These are phyloP conservation scores for Mycalesis mineus DNA, from an alignment of 2,888 invertebrate species.

Conservation along the genomic window DNA sequence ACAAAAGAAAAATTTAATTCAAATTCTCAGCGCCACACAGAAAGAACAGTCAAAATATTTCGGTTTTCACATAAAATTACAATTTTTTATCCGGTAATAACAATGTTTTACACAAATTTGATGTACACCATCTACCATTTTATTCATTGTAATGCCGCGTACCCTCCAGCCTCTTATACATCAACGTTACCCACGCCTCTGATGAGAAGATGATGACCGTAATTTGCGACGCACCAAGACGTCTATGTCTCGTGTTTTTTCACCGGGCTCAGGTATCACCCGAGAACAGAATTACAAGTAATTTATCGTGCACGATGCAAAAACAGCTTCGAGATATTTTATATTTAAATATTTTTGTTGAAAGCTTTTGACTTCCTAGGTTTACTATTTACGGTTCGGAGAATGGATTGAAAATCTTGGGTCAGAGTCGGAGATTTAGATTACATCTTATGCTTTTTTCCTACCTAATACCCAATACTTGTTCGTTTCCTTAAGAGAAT, in stretches of 20 bases:
- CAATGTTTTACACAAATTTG: conserved; percentile 11
- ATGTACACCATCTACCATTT: conserved; percentile 23
- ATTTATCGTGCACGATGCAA: conserved; percentile 70
- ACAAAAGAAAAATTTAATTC: background rate
- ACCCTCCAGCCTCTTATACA: conserved; percentile 65
- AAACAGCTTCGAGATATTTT: conserved; percentile 35
- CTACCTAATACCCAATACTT: too few relatives aligned
- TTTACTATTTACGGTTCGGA: too few relatives aligned
- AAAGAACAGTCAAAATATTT: background rate
- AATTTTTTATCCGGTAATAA: conserved; percentile 10
- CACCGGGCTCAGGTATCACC: conserved; percentile 75
- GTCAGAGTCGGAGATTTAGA: too few relatives aligned
- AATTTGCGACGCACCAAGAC: conserved; percentile 78
- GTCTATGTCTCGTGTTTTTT: conserved; percentile 78
- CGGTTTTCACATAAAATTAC: background rate
- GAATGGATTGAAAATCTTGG: too few relatives aligned
- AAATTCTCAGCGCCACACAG: background rate
- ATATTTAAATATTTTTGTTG: background rate
- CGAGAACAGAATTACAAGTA: conserved; percentile 75
- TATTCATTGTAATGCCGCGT: conserved; percentile 35
- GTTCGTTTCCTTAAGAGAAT: too few relatives aligned
- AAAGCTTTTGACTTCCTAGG: background rate
- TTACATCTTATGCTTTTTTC: too few relatives aligned
- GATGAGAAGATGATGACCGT: conserved; percentile 79
- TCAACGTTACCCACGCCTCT: conserved; percentile 73